Base-by-base conservation (phyloP, 2,888 invertebrate species). In the Sinodicranocentrus sp. region DNA sequence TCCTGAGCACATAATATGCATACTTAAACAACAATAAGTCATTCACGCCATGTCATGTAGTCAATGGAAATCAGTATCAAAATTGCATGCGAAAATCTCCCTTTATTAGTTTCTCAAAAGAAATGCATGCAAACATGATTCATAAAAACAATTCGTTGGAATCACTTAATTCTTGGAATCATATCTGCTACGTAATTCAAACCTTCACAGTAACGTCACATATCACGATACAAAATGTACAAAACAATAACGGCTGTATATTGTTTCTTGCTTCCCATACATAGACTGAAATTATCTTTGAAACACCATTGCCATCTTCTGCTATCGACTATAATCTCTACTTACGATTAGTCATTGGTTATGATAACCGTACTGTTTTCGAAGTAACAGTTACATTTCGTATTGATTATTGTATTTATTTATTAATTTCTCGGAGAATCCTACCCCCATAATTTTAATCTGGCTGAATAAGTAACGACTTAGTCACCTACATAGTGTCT, bases 171-270 rank as follows among this genome's bases (percentile, higher is more conserved):
- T n/a, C 0, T 5, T 10, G n/a, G 52, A 68, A 48, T 19, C 17
- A 59, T 19, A 23, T 2, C 19, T 33, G 1, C 23, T 25, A 23
- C 2, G 75, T 67, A 73, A 67, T 75, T 68, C 52, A 82, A 82
- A 59, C 68, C 68, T 82, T 82, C 77, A 72, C 61, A 72, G 48
- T 77, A 77, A 83, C 76, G 76, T 83, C 76, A 83, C 71, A 77
- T 54, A 83, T 83, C 83, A 83, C 83, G 77, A 83, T 83, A 83
- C 68, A 83, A 83, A 82, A 83, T 77, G 72, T 83, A 77, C 77
- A 83, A 77, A 82, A 82, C 82, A 76, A 71, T 83, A 63, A 57
- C 63, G 76, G 77, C 52, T 25, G 13, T 63, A 26, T 2, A n/a
- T 67, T 33, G 33, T 33, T 10, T n/a, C 5, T 48, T 3, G 48